Conservation (phyloP, 2,888 invertebrate genomes). For the Epiperipatus broadwayi region DNA sequence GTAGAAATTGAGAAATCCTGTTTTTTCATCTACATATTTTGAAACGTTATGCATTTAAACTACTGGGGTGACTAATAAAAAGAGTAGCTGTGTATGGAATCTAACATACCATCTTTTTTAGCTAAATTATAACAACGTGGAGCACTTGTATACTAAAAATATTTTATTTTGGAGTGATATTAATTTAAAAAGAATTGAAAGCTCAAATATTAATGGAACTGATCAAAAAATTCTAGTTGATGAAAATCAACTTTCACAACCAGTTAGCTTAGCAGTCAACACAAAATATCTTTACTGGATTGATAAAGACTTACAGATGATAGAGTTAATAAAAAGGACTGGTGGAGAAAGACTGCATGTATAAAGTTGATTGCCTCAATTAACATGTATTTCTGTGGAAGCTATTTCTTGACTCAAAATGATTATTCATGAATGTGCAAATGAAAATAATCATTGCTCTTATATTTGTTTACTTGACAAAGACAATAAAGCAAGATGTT, state of each 20-base stretch:
- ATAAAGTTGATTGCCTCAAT: constrained; percentile 37
- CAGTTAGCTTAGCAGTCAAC: constrained; percentile 45
- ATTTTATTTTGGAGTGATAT: constrained; percentile 64
- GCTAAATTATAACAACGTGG: constrained; percentile 24
- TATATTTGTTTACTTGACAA: constrained; percentile 20
- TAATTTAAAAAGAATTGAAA: constrained; percentile 48
- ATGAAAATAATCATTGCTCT: constrained; percentile 21
- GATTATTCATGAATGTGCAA: constrained; percentile 23
- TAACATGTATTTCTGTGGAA: constrained; percentile 42
- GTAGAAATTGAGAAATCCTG: no score
- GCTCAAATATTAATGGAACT: constrained; percentile 55
- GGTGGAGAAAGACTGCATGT: constrained; percentile 41
- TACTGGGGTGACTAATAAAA: no score
- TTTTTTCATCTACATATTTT: no score
- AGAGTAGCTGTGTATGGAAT: constrained; percentile 58
- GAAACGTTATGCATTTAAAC: no score
- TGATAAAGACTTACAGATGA: constrained; percentile 44
- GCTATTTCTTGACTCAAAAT: constrained; percentile 18
- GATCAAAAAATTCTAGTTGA: no score
- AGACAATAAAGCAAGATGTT: constrained; percentile 35
- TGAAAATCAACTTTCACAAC: constrained; percentile 45
- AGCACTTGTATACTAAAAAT: constrained; percentile 35
- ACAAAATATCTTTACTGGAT: constrained; percentile 48
- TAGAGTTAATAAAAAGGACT: constrained; percentile 46
- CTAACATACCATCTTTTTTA: constrained; percentile 23